A percentile compares a stretch with the other conserved stretches of the same genome.
These are phyloP conservation scores for Gymnocheta viridis DNA, from an alignment of 2,888 invertebrate species.

Conservation along the genomic window DNA sequence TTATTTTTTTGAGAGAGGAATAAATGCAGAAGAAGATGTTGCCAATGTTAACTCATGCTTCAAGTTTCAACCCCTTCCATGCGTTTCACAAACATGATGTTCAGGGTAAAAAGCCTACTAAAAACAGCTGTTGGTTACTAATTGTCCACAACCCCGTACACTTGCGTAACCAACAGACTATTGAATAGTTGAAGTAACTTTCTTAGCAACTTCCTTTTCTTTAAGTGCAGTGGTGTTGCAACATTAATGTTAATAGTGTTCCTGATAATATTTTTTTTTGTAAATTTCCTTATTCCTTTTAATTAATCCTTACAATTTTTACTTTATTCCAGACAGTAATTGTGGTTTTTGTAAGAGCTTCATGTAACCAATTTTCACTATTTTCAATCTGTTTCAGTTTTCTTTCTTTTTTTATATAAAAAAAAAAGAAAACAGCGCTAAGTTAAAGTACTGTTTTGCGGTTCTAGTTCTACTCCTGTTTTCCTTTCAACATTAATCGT, in stretches of 20 bases:
- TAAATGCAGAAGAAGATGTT: no score
- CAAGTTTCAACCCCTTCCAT: no score
- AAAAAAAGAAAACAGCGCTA: conserved; percentile 27
- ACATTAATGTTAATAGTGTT: neutral
- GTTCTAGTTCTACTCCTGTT: conserved; percentile 3
- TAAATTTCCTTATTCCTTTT: conserved; percentile 44
- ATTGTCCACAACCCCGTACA: no score
- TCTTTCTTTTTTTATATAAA: neutral
- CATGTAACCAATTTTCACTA: conserved; percentile 49
- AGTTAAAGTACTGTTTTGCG: conserved; percentile 19
- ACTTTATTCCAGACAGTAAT: conserved; percentile 64
- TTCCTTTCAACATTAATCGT: conserved; percentile 5
- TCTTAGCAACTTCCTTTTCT: neutral
- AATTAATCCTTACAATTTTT: conserved; percentile 53
- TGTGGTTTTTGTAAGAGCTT: conserved; percentile 55
- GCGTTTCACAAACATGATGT: no score
- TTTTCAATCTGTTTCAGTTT: conserved; percentile 1
- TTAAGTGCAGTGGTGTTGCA: neutral
- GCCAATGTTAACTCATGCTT: no score
- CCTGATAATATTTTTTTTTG: neutral
- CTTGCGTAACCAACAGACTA: neutral
- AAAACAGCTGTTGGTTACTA: no score
- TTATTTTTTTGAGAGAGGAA: no score
- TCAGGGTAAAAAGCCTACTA: no score
- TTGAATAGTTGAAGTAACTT: no score